Base-by-base conservation (phyloP, 2,888 invertebrate genomes). In the Lissocephala sabroskyi region DNA sequence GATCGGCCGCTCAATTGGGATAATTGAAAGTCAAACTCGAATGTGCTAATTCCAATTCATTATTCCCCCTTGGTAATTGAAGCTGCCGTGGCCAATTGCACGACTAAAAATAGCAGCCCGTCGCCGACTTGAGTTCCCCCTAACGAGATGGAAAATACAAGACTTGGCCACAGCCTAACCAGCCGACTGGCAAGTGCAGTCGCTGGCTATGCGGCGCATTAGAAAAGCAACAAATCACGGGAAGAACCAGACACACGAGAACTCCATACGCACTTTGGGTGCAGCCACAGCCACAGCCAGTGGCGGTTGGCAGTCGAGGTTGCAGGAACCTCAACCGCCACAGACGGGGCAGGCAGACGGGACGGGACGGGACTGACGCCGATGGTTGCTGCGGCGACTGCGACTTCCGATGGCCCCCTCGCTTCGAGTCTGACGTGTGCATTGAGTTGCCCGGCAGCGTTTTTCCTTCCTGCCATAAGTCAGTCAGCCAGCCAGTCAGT, bases 401-500 rank as follows among this genome's bases (percentile, higher is more conserved):
- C n/a, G n/a, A n/a, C n/a, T n/a, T n/a, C n/a, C n/a, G n/a, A n/a
- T n/a, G n/a, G n/a, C n/a, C n/a, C n/a, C n/a, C n/a, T n/a, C n/a
- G n/a, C n/a, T n/a, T n/a, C n/a, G n/a, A n/a, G n/a, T n/a, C n/a
- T n/a, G n/a, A 17, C 14, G 67, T 75, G 71, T 68, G 75, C 75
- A 62, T 62, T 51, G 59, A 63, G 62, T 76, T 73, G 70, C 74
- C 74, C 58, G 62, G 57, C 74, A 73, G 76, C 76, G 63, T 47
- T 65, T 67, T 59, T 68, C 63, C 74, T 76, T 75, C 74, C 70
- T 71, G 76, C 76, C 76, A 71, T 71, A 71, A 71, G 74, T 76
- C 77, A 71, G 64, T 59, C 65, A 57, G 32, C 41, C 36, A 47
- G 10, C 35, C 7, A 35, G 35, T 16, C n/a, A n/a, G n/a, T n/a